These are phyloP conservation scores for Anguilla rostrata DNA, from an alignment of 2,113 vertebrate genomes.

Conservation along the genomic window DNA sequence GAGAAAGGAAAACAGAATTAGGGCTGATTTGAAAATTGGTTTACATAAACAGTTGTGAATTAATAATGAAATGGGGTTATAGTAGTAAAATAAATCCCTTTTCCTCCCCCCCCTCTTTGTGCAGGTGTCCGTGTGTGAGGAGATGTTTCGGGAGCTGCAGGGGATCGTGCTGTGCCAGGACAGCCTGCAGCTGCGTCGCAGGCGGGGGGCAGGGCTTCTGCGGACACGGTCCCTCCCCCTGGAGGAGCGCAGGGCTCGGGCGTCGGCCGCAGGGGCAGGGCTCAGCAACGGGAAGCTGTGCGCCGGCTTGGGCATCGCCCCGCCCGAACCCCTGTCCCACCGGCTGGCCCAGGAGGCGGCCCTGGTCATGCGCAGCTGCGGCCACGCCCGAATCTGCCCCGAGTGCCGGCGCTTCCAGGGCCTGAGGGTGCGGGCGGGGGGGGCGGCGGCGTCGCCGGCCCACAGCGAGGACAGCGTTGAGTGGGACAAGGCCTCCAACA, in stretches of 20 bases:
- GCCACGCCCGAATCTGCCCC: conserved; percentile 92
- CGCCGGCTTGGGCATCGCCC: conserved; percentile 65
- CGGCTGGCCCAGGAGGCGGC: conserved; percentile 92
- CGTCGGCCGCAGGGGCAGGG: conserved; percentile 69
- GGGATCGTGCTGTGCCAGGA: conserved; percentile 93
- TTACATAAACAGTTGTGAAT: neutral
- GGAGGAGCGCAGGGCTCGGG: conserved; percentile 78
- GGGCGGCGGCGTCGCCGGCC: conserved; percentile 72
- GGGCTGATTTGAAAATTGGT: neutral
- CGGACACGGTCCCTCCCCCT: conserved; percentile 71
- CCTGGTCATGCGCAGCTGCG: conserved; percentile 87
- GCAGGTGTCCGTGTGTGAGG: conserved; percentile 91
- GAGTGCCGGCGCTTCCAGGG: conserved; percentile 96
- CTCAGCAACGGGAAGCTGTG: conserved; percentile 92
- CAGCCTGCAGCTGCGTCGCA: conserved; percentile 81
- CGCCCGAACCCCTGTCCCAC: conserved; percentile 84
- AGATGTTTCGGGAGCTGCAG: conserved; percentile 92
- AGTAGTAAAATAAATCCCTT: conserved; percentile 29
- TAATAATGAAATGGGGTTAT: neutral
- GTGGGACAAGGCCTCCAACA: conserved; percentile 95
- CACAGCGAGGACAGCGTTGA: conserved; percentile 90
- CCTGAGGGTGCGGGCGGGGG: conserved; percentile 72
- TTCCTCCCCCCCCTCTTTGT: conserved; percentile 50
- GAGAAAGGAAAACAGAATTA: neutral
- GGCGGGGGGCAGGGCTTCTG: conserved; percentile 62